phyloP scores from a whole-genome alignment of 2,797 vertebrate genomes.

The Trachops cirrhosus region DNA sequence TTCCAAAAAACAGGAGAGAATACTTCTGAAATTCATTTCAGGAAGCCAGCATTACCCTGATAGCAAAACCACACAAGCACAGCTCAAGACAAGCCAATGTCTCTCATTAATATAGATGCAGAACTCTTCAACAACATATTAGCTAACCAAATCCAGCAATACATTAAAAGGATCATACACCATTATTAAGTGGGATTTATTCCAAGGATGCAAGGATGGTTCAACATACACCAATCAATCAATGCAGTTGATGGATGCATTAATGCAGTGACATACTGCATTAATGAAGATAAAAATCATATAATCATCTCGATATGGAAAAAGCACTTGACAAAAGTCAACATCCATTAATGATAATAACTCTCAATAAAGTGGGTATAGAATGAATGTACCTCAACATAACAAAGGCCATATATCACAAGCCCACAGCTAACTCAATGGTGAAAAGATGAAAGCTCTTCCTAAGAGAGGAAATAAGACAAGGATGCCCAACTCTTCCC shows the following conservation, averaged over 20 bases:
- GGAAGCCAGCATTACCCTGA: neutral
- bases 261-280: neutral
- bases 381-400: neutral
- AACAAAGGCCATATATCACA: neutral
- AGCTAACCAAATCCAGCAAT: neutral
- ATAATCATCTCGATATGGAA: neutral
- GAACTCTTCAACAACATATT: neutral
- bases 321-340: neutral
- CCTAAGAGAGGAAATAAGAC: neutral
- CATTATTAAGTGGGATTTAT: neutral
- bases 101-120: neutral
- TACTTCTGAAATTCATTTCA: neutral
- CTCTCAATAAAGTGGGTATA: neutral
- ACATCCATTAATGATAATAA: neutral
- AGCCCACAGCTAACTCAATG: neutral
- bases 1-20: neutral
- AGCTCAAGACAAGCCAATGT: neutral
- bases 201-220: neutral
- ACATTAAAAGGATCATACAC: neutral
- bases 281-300: neutral
- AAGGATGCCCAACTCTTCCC: neutral
- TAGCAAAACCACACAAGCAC: neutral
- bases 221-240: neutral
- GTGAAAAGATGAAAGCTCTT: neutral
- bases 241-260: neutral